Percentiles rank a stretch among this genome's conserved stretches.
These are phyloP conservation scores for Mustela erminea DNA, from an alignment of 2,797 vertebrate genomes.

Conservation along the genomic window DNA sequence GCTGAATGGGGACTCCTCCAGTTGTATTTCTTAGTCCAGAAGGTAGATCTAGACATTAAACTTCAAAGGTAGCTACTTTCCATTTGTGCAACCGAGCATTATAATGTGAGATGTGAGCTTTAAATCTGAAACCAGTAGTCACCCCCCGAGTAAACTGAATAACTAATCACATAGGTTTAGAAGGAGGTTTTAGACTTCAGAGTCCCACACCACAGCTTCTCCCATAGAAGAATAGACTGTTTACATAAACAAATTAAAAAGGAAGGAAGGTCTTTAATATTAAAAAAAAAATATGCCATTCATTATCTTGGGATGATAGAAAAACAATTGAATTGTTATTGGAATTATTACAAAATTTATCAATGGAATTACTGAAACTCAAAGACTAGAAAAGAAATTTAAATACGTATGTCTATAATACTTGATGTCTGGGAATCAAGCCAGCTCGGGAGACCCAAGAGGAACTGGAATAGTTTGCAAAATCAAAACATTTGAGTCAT, in stretches of 20 bases:
- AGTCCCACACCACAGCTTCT: not conserved
- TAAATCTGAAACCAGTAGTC: not conserved
- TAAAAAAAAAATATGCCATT: not conserved
- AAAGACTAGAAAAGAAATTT: not conserved
- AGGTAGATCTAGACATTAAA: not conserved
- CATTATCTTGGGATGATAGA: not conserved
- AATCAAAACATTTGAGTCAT: slow-evolving; percentile 16
- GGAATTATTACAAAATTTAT: not conserved
- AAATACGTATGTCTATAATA: slow-evolving; percentile 20
- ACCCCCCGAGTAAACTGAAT: not conserved
- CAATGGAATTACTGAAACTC: not conserved
- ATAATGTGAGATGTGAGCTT: not conserved
- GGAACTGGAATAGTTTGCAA: not conserved
- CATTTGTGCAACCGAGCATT: not conserved
- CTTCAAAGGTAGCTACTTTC: not conserved
- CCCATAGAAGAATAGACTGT: not conserved
- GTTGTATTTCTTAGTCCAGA: not conserved
- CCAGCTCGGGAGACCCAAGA: not conserved
- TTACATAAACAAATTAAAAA: not conserved
- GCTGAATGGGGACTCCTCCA: not conserved
- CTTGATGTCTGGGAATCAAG: not conserved
- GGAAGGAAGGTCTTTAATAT: not conserved
- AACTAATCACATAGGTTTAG: not conserved
- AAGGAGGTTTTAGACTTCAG: not conserved
- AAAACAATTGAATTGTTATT: not conserved